Percentiles rank a stretch among this genome's conserved stretches.
These are phyloP conservation scores for Heliocidaris erythrogramma DNA, from an alignment of 35 echinoderm and acorn worm genomes.

Conservation along the genomic window DNA sequence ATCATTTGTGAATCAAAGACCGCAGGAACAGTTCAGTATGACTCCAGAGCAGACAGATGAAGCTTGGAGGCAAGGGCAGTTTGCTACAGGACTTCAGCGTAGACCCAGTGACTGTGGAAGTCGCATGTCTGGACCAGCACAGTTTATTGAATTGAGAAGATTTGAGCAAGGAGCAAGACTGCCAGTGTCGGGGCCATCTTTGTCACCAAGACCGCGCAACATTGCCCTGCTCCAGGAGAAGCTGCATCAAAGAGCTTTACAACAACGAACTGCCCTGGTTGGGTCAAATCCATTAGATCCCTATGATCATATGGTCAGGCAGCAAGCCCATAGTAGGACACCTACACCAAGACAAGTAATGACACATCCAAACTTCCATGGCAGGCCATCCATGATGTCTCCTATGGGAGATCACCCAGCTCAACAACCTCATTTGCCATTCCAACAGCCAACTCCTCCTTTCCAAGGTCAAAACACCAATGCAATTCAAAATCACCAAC, in stretches of 20 bases:
- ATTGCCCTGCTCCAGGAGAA: slow-evolving; percentile 75
- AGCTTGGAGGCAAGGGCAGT: slow-evolving; percentile 37
- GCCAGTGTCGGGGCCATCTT: slow-evolving; percentile 4
- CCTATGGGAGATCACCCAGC: slow-evolving; percentile 10
- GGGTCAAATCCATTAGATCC: slow-evolving; percentile 75
- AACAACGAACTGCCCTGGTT: slow-evolving; percentile 22
- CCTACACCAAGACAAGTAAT: not conserved
- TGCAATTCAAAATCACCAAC: slow-evolving; percentile 21
- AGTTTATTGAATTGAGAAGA: slow-evolving; percentile 91
- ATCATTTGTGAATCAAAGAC: slow-evolving; percentile 33
- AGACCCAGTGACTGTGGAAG: slow-evolving; percentile 17
- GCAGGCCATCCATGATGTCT: slow-evolving; percentile 39
- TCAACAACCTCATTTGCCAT: slow-evolving; percentile 32
- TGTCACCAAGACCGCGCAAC: slow-evolving; percentile 51
- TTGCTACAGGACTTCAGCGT: not conserved
- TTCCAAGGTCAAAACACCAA: not conserved
- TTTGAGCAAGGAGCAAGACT: slow-evolving; percentile 59
- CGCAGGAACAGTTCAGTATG: not conserved
- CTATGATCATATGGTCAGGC: slow-evolving; percentile 80
- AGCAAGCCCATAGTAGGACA: slow-evolving; percentile 37
- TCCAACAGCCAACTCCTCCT: slow-evolving; percentile 32
- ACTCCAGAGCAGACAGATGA: slow-evolving; percentile 21
- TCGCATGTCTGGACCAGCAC: slow-evolving; percentile 46
- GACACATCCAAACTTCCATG: slow-evolving; percentile 23
- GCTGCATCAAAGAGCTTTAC: slow-evolving; percentile 68